Conservation (phyloP, 2,797 vertebrate genomes). For the Xerus rutilus region DNA sequence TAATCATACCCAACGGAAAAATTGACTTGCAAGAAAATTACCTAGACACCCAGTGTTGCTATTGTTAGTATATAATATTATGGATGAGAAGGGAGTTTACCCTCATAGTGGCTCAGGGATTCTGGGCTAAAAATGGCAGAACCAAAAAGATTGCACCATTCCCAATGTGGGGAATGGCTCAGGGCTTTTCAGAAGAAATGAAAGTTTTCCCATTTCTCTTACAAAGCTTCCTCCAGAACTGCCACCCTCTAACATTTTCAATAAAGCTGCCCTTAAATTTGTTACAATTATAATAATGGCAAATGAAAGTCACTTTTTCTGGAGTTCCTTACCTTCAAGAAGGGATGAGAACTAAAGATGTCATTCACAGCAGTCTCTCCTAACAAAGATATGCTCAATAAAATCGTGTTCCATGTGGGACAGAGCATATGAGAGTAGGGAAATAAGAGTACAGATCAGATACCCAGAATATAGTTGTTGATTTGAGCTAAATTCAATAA, state of each 20-base stretch:
- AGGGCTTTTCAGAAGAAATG: neutral
- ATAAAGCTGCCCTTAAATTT: neutral
- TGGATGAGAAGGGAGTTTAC: neutral
- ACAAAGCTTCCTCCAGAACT: neutral
- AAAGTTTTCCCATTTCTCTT: neutral
- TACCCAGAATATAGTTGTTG: neutral
- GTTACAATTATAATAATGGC: neutral
- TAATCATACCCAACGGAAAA: neutral
- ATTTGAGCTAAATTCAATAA: neutral
- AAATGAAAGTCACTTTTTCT: neutral
- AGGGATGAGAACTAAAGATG: neutral
- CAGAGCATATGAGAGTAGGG: neutral
- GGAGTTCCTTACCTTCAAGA: neutral
- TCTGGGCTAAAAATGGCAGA: neutral
- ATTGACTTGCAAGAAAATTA: conserved; percentile 29
- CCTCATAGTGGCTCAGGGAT: neutral
- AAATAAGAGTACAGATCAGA: neutral
- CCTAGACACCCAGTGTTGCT: neutral
- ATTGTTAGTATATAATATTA: neutral
- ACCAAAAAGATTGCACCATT: neutral
- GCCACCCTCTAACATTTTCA: neutral
- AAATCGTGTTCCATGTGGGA: neutral
- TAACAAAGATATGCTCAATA: neutral
- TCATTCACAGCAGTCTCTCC: neutral
- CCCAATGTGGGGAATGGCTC: neutral